phyloP scores from a whole-genome alignment of 2,888 invertebrate genomes.

The Drosophila borealis region DNA sequence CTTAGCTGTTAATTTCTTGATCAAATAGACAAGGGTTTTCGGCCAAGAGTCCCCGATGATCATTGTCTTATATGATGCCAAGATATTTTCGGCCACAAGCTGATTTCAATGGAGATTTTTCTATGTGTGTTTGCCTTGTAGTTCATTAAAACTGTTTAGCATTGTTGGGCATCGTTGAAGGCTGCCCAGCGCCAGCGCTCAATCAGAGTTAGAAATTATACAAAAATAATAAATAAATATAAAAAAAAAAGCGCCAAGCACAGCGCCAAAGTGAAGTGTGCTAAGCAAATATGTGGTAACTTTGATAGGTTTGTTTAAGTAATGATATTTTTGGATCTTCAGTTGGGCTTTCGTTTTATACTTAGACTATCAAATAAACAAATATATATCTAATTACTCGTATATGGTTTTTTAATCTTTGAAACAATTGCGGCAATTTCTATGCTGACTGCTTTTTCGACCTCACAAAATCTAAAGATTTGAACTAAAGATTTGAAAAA shows the following conservation, averaged over 20 bases:
- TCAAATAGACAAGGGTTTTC: conserved; percentile 49
- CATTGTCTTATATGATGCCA: conserved; percentile 43
- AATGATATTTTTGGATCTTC: neutral
- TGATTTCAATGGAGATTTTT: conserved; percentile 12
- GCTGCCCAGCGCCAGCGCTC: conserved; percentile 44
- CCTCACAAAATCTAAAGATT: no score
- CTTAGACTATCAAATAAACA: neutral
- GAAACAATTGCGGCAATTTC: no score
- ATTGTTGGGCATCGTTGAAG: conserved; percentile 59
- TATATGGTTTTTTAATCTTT: no score
- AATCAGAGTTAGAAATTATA: conserved; percentile 28
- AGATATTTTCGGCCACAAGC: conserved; percentile 2
- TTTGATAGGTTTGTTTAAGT: conserved; percentile 3
- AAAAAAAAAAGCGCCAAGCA: neutral
- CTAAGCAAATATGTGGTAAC: neutral
- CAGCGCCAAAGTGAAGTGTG: neutral
- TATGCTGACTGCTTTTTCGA: no score
- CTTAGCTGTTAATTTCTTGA: conserved; percentile 68
- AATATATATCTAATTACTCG: no score
- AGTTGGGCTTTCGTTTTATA: neutral
- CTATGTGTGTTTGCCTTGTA: conserved; percentile 52
- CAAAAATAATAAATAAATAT: neutral
- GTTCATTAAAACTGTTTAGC: conserved; percentile 77
- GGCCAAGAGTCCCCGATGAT: conserved; percentile 43
- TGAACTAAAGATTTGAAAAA: no score